Base-by-base conservation (phyloP, 2,888 invertebrate species). In the Agapetus fuscipes region DNA sequence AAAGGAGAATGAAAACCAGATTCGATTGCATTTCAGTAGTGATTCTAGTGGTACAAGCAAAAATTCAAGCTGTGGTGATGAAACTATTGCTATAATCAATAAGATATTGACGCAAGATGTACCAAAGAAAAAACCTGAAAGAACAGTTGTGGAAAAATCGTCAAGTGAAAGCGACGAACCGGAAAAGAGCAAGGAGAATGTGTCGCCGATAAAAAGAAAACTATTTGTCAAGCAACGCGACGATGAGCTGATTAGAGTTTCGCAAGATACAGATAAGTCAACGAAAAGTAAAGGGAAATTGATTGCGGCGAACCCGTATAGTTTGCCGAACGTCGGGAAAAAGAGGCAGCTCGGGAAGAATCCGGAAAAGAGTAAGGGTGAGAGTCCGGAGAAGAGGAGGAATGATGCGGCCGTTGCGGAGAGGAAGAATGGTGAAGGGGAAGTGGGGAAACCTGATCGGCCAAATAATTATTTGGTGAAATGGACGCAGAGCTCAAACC, bases 191-290 rank as follows among this genome's bases (percentile, higher is more conserved):
- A 7, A 24, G 5, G 12, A 34, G 12, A 34, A 11, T 15, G 14
- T 10, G 4, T 36, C 24, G 15, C 30, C 35, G 15, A 16, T 24
- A 10, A 48, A 45, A 28, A 37, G 45, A 39, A 40, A 27, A 37
- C 30, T 48, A 5, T 48, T 48, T 17, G 27, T 36, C 17, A 45
- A 30, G n/a, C 31, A 26, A 25, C 43, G 38, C 1, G 25, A 42
- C 9, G 35, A n/a, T 29, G 13, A 45, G 45, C 25, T 43, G 20
- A 17, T 42, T 6, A 35, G 14, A 20, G 12, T 38, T n/a, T 30
- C 38, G 6, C 20, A 32, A 30, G 40, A 35, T 10, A 7, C 20
- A 29, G 6, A 11, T 16, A 25, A 4, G 3, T 11, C 30, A 25
- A n/a, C 29, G 26, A 35, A 3, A 9, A 15, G 35, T 24, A 7